Base-by-base conservation (phyloP, 2,113 vertebrate species). In the Syngnathus floridae region DNA sequence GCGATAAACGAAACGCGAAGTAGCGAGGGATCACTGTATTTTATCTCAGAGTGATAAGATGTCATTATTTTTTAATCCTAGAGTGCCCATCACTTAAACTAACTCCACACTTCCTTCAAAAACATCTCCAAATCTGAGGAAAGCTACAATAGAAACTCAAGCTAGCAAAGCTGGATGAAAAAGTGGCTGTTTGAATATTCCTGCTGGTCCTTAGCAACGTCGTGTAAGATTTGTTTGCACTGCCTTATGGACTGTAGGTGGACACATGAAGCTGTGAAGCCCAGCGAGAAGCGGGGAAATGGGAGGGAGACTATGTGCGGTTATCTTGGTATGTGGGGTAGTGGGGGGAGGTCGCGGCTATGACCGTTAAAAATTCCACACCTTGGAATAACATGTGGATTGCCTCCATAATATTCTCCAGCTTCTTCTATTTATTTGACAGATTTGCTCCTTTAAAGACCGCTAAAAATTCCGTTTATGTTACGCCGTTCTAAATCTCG, bases 341-440 rank as follows among this genome's bases (percentile, higher is more conserved):
- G 78, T 65, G 45, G 78, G 81, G 77, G 82, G 78, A 65, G 81
- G 80, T 68, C 22, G 46, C 65, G 57, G 67, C 54, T 75, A 73
- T 74, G 69, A 85, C 85, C 75, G 81, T 89, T 88, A 72, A 71
- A 86, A 84, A 86, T 87, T 89, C 86, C 86, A 84, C 85, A 88
- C 82, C 82, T 84, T 87, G 76, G 65, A 87, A 80, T 65, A 87
- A 82, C 82, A 84, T 73, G 73, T 73, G 71, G 62, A 76, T 74
- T 43, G 40, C 38, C 73, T 41, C 62, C 51, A 67, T 62, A 63
- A 69, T 67, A 75, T 72, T 56, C 35, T 59, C 67, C 62, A 51
- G 13, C 13, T 66, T 56, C 57, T 72, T 69, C 69, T 10, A 38
- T 67, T 36, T 40, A 63, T 8, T 64, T 45, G 21, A 61, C 5